Conservation (phyloP, 1,140 invertebrate genomes). For the Drosophila varians region DNA sequence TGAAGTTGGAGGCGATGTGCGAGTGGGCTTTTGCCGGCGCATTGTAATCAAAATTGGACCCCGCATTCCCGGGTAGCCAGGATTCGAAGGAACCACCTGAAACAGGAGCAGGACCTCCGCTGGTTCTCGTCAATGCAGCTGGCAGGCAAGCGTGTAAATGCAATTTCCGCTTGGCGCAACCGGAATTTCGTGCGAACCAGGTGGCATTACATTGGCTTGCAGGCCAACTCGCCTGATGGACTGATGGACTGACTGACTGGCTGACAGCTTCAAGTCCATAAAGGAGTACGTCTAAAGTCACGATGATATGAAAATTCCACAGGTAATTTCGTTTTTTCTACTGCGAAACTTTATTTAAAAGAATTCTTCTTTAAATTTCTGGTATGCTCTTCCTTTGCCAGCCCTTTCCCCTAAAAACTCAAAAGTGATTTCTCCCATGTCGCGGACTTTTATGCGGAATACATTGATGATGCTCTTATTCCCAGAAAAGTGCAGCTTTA, state of each 20-base stretch:
- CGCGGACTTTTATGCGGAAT: constrained; percentile 7
- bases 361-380: background rate
- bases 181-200: constrained; percentile 58
- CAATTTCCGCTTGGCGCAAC: constrained; percentile 74
- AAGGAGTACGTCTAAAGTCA: background rate
- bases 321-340: background rate
- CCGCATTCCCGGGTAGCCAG: background rate
- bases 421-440: constrained; percentile 25
- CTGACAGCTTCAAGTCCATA: constrained; percentile 21
- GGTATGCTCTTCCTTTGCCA: background rate
- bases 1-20: constrained; percentile 6
- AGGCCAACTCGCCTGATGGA: constrained; percentile 34
- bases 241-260: constrained; percentile 19
- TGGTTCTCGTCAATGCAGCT: constrained; percentile 8
- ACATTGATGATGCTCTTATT: constrained; percentile 31
- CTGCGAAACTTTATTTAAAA: background rate
- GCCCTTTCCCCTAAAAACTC: background rate
- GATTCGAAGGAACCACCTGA: constrained; percentile 8
- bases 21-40: constrained; percentile 13
- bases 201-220: constrained; percentile 12
- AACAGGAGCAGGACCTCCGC: background rate
- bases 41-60: constrained; percentile 38
- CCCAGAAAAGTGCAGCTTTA: constrained; percentile 49
- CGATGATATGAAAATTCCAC: background rate
- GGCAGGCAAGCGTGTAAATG: constrained; percentile 67